These are phyloP conservation scores for Indri indri DNA, from an alignment of 2,113 vertebrate species.

Conservation along the genomic window DNA sequence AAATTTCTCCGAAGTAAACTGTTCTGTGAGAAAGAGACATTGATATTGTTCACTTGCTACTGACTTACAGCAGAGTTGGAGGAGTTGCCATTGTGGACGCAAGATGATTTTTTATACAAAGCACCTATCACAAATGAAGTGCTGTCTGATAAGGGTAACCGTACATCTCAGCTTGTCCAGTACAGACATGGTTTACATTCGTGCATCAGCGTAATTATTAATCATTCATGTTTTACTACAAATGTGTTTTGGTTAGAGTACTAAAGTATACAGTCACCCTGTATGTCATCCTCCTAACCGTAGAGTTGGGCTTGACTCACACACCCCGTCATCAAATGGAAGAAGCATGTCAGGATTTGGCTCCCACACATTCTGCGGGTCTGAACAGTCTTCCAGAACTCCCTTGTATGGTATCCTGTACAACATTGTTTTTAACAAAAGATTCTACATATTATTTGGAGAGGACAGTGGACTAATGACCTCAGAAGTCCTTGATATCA, in stretches of 20 bases:
- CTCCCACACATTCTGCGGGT: rapidly evolving
- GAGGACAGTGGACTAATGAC: neutral
- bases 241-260: neutral
- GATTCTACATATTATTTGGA: neutral
- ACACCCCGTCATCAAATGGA: neutral
- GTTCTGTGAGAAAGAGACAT: neutral
- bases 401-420: neutral
- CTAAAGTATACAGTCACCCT: neutral
- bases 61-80: neutral
- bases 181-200: neutral
- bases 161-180: neutral
- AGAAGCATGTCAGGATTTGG: neutral
- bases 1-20: neutral
- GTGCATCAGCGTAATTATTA: neutral
- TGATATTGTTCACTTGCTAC: neutral
- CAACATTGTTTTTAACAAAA: neutral
- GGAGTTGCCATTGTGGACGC: neutral
- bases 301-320: neutral
- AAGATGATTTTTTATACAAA: neutral
- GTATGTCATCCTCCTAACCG: neutral
- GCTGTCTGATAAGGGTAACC: neutral
- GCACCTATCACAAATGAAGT: neutral
- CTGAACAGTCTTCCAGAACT: neutral
- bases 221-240: neutral
- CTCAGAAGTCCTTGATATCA: neutral